Evolutionary conservation across 2,888 invertebrate species (phyloP).

Genomic region (Euspilapteryx auroguttella): DNA sequence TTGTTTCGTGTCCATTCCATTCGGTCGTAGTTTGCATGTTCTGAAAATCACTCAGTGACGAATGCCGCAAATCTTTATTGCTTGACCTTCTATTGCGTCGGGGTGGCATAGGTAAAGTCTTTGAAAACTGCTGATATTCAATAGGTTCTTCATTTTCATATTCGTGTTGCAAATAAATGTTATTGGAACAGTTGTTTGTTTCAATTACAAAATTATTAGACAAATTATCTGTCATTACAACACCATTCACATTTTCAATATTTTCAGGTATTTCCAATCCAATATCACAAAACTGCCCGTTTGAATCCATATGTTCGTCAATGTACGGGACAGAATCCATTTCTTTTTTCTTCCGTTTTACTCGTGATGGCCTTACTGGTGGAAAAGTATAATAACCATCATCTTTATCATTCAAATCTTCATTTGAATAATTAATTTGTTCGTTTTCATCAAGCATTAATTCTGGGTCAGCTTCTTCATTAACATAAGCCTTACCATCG

Average conservation of each 20-base stretch:
- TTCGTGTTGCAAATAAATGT: slow-evolving; percentile 29
- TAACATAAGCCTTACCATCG: slow-evolving; percentile 30
- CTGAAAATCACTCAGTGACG: slow-evolving; percentile 37
- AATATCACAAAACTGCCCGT: slow-evolving; percentile 47
- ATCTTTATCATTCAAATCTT: slow-evolving; percentile 47
- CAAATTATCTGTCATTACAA: slow-evolving; percentile 30
- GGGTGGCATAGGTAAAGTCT: slow-evolving; percentile 50
- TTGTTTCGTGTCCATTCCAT: slow-evolving; percentile 17
- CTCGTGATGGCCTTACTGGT: slow-evolving; percentile 59
- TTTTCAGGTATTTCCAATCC: slow-evolving; percentile 50
- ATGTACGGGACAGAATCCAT: slow-evolving; percentile 38
- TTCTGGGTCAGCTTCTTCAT: slow-evolving; percentile 42
- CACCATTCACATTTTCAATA: slow-evolving; percentile 20
- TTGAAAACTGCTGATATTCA: slow-evolving; percentile 55
- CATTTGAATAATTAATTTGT: slow-evolving; percentile 30
- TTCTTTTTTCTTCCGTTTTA: slow-evolving; percentile 50
- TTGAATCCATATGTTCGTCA: slow-evolving; percentile 39
- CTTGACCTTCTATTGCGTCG: slow-evolving; percentile 33
- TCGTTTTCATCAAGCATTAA: slow-evolving; percentile 34
- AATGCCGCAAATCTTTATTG: slow-evolving; percentile 27
- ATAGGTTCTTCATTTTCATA: slow-evolving; percentile 53
- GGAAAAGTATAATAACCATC: slow-evolving; percentile 58
- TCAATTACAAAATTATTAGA: slow-evolving; percentile 19
- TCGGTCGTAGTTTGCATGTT: slow-evolving; percentile 13
- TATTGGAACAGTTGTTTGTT: slow-evolving; percentile 12